These are phyloP conservation scores for Caradrina kadenii DNA, from an alignment of 2,888 invertebrate genomes.

Conservation along the genomic window DNA sequence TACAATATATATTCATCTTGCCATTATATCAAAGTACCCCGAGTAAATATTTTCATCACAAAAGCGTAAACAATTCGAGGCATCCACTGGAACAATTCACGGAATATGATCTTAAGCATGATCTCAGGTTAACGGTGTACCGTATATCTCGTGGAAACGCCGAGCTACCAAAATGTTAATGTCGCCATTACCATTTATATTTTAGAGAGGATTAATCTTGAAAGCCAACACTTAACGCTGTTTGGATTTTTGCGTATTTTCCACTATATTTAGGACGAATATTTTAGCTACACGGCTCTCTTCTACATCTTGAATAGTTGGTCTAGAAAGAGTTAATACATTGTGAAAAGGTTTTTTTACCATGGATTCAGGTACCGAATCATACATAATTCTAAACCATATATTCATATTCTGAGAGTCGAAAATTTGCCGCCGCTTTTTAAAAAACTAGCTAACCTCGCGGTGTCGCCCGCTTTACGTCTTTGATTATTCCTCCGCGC, in stretches of 20 bases:
- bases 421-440: no score
- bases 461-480: no score
- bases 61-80: constrained; percentile 35
- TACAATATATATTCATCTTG: not conserved
- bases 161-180: constrained; percentile 52
- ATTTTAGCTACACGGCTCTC: constrained; percentile 1
- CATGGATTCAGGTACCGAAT: no score
- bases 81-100: constrained; percentile 46
- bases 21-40: not conserved
- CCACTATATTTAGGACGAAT: constrained; percentile 2
- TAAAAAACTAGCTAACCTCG: no score
- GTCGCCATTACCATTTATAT: constrained; percentile 56
- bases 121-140: constrained; percentile 48
- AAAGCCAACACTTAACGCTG: constrained; percentile 49
- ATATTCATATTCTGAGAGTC: no score
- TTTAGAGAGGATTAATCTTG: constrained; percentile 57
- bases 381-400: no score
- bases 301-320: not conserved
- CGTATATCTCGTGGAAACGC: constrained; percentile 44
- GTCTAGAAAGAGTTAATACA: no score
- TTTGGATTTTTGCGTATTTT: constrained; percentile 37
- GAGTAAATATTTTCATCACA: constrained; percentile 19
- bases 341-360: no score
- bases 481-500: no score
- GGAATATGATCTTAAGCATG: constrained; percentile 54